Base-by-base conservation (phyloP, 2,888 invertebrate genomes). In the Didymodactylos carnosus region DNA sequence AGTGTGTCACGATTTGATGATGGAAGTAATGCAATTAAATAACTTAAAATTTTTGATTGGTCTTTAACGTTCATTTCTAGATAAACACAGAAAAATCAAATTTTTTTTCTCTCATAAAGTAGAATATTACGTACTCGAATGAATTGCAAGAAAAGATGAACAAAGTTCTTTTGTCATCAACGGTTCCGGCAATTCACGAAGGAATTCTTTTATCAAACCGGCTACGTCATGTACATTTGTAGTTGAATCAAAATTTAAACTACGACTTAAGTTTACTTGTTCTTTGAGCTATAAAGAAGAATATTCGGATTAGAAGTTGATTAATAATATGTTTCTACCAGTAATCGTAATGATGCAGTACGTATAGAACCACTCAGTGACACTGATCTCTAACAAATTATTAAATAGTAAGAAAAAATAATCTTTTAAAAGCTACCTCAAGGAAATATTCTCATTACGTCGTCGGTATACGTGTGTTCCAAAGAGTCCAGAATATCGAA, bases 161-260 rank as follows among this genome's bases (percentile, higher is more conserved):
- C 94, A 94, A 49, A 94, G 87, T 80, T 91, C 91, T 79, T 90
- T 87, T 81, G 92, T 92, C 53, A 94, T 87, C 76, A 94, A 86
- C 13, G 94, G 91, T 81, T 94, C 94, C 0, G 94, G 94, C 51
- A 94, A 85, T 82, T 94, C 94, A 72, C 94, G 86, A 78, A 94
- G 88, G 25, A 72, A 75, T 39, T 75, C 75, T 70, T 75, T 75
- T 3, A 75, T 69, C 41, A 75, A 39, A 70, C 75, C 72, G 29
- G 75, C 75, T 19, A 71, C 71, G 41, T 74, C 74, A n/a, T 71
- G 71, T 39, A 62, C 41, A 41, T 74, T 74, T n/a, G 71, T 71
- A 5, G 71, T 29, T 25, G 39, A 27, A 27, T 62, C 69, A 41
- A 72, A 41, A 29, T 39, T 71, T 29, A 74, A 23, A 19, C 53